A percentile compares a stretch with the other conserved stretches of the same genome.
Conservation (phyloP, 2,888 invertebrate species). For the Cecidostiba fungosa region DNA sequence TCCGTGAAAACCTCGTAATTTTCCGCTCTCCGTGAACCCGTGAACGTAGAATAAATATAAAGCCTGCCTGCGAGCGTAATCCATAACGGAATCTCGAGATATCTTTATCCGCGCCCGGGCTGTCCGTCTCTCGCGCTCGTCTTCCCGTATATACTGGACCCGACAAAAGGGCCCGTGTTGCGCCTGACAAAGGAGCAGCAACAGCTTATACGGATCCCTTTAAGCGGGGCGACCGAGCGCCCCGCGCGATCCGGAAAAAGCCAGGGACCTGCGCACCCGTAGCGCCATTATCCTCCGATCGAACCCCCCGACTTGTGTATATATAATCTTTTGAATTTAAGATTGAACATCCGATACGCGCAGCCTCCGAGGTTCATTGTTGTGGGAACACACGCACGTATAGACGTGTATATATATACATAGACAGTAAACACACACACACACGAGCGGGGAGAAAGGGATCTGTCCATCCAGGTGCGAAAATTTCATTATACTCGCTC, state of each 20-base stretch:
- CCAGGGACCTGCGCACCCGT: neutral
- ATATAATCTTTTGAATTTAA: conserved; percentile 45
- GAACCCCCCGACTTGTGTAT: conserved; percentile 15
- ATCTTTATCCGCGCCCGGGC: conserved; percentile 23
- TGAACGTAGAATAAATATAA: neutral
- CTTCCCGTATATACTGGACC: too few relatives aligned
- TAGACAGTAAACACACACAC: neutral
- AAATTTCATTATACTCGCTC: conserved; percentile 44
- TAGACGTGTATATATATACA: too few relatives aligned
- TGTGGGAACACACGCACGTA: neutral
- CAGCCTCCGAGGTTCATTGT: conserved; percentile 13
- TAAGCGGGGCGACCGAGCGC: neutral
- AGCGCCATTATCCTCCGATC: conserved; percentile 38
- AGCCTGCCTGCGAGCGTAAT: neutral
- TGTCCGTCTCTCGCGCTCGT: neutral
- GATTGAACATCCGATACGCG: conserved; percentile 43
- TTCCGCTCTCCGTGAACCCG: neutral
- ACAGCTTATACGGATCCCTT: conserved; percentile 6
- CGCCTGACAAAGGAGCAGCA: conserved; percentile 52
- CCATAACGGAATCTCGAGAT: conserved; percentile 21
- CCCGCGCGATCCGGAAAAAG: neutral
- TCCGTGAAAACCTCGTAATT: conserved; percentile 6
- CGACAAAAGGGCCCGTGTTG: conserved; percentile 21
- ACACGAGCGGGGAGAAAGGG: neutral
- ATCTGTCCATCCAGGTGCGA: conserved; percentile 47